Percentiles rank a stretch among this genome's conserved stretches.
These are phyloP conservation scores for Pteruthius melanotis DNA, from an alignment of 2,113 vertebrate genomes.

Conservation along the genomic window DNA sequence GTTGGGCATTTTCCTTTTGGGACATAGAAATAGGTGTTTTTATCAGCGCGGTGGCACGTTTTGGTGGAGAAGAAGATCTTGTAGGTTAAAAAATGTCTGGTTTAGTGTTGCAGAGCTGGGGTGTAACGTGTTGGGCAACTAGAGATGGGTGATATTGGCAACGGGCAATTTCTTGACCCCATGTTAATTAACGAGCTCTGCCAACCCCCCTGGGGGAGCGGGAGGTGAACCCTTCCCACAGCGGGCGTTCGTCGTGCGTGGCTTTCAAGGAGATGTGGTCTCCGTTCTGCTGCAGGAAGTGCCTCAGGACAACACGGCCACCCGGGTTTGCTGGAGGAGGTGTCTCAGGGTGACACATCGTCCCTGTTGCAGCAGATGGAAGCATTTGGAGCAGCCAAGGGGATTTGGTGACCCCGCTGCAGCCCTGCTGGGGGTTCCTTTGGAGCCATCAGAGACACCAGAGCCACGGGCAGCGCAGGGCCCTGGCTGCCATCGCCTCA, in stretches of 20 bases:
- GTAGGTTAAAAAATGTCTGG: not conserved
- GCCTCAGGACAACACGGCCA: not conserved
- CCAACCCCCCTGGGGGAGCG: accelerated
- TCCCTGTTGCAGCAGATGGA: accelerated
- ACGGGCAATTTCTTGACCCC: accelerated
- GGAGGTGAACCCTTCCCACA: not conserved
- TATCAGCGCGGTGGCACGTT: not conserved
- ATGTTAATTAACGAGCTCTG: not conserved
- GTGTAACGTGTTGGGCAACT: accelerated
- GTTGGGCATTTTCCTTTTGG: not conserved
- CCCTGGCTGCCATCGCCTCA: not conserved
- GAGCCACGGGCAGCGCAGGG: accelerated
- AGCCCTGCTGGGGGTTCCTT: accelerated
- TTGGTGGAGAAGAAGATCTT: not conserved
- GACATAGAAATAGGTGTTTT: not conserved
- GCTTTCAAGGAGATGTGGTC: not conserved
- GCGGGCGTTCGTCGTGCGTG: accelerated
- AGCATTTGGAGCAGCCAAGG: not conserved
- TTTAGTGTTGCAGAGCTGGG: accelerated
- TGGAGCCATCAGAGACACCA: not conserved
- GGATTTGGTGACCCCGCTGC: not conserved
- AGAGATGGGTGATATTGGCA: accelerated
- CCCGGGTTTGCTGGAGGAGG: not conserved
- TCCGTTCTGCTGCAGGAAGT: not conserved
- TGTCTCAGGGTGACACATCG: not conserved